These are phyloP conservation scores for Andrena minutula DNA, from an alignment of 2,888 invertebrate species.

Conservation along the genomic window DNA sequence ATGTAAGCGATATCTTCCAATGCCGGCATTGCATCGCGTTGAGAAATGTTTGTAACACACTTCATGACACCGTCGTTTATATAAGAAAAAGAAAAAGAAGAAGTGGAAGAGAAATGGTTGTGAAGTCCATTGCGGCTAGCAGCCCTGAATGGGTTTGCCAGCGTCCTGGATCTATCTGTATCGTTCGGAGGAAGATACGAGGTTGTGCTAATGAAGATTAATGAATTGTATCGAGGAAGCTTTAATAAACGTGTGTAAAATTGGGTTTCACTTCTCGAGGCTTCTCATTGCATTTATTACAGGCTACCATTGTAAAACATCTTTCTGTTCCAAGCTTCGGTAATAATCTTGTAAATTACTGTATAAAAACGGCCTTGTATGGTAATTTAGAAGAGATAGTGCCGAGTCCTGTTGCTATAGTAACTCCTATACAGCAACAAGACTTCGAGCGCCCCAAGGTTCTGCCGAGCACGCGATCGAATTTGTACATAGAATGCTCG, in stretches of 20 bases:
- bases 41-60: slow-evolving; percentile 51
- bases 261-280: slow-evolving; percentile 28
- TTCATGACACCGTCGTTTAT: slow-evolving; percentile 40
- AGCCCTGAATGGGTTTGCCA: slow-evolving; percentile 22
- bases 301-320: neutral
- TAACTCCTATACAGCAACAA: slow-evolving; percentile 44
- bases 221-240: slow-evolving; percentile 75
- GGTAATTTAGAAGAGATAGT: slow-evolving; percentile 1
- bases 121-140: slow-evolving; percentile 44
- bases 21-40: slow-evolving; percentile 69
- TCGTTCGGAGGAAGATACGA: slow-evolving; percentile 31
- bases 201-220: slow-evolving; percentile 74
- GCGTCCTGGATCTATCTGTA: slow-evolving; percentile 55
- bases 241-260: slow-evolving; percentile 80
- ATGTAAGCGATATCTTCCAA: slow-evolving; percentile 73
- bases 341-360: neutral
- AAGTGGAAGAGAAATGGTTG: slow-evolving; percentile 55
- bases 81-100: slow-evolving; percentile 1
- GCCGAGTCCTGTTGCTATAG: slow-evolving; percentile 39
- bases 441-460: slow-evolving; percentile 14
- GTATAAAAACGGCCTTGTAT: neutral
- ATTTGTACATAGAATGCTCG: slow-evolving; percentile 38
- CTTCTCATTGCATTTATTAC: slow-evolving; percentile 10
- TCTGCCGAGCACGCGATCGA: slow-evolving; percentile 29
- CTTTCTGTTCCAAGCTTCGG: too few relatives aligned